These are phyloP conservation scores for Nomada fucata DNA, from an alignment of 2,888 invertebrate species.

Conservation along the genomic window DNA sequence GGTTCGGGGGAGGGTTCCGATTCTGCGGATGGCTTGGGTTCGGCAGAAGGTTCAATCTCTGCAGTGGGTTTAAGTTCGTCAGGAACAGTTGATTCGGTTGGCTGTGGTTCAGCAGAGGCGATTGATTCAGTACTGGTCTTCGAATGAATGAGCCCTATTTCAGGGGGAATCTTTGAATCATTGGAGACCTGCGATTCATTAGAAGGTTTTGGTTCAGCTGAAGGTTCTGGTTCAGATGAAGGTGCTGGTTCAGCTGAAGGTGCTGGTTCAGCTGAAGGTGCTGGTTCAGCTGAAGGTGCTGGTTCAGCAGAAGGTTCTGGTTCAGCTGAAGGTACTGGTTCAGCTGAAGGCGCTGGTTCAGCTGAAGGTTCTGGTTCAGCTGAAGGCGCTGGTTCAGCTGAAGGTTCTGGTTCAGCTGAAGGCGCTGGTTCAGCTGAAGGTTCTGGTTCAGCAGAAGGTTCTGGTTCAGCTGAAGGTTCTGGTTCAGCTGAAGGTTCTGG, in stretches of 20 bases:
- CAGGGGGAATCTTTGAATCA: constrained; percentile 1
- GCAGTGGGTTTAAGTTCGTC: constrained; percentile 37
- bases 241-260: neutral
- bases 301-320: constrained; percentile 43
- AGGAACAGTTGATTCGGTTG: constrained; percentile 71
- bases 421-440: constrained; percentile 24
- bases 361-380: constrained; percentile 72
- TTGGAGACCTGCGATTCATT: constrained; percentile 68
- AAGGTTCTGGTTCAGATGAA: neutral
- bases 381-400: constrained; percentile 31
- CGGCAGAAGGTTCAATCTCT: constrained; percentile 50
- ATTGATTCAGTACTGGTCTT: neutral
- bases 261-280: neutral
- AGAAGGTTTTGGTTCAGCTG: constrained; percentile 20
- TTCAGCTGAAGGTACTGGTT: constrained; percentile 49
- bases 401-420: constrained; percentile 37
- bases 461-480: constrained; percentile 11
- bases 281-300: neutral
- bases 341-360: constrained; percentile 66
- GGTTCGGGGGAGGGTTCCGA: constrained; percentile 67
- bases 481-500: constrained; percentile 24
- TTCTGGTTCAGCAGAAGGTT: neutral
- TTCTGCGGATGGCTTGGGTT: constrained; percentile 65
- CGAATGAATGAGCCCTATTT: constrained; percentile 46
- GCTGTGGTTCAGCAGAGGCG: constrained; percentile 55